These are phyloP conservation scores for Tineola bisselliella DNA, from an alignment of 2,888 invertebrate genomes.

Conservation along the genomic window DNA sequence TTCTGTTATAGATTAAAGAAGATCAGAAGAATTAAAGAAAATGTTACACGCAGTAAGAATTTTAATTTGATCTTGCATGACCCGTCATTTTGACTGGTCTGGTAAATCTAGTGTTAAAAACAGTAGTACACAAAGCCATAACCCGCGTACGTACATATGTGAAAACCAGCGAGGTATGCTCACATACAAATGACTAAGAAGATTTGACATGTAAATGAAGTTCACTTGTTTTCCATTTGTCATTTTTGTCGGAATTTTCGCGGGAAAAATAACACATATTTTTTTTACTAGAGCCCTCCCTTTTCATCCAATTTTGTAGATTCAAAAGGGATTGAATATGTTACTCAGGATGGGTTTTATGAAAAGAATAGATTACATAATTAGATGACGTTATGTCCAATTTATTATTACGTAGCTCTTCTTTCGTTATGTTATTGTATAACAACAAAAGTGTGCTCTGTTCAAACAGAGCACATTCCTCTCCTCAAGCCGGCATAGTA, in stretches of 20 bases:
- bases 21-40: no score
- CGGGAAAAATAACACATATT: not conserved
- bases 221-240: conserved; percentile 3
- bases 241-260: not conserved
- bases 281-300: not conserved
- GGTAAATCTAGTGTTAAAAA: no score
- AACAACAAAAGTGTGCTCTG: no score
- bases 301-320: not conserved
- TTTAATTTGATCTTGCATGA: no score
- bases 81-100: no score
- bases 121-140: not conserved
- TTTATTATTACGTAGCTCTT: no score
- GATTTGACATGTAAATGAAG: conserved; percentile 1
- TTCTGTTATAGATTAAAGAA: no score
- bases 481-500: no score
- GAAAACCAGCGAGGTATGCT: not conserved
- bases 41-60: no score
- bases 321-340: not conserved
- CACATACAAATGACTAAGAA: not conserved
- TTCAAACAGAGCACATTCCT: no score
- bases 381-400: not conserved
- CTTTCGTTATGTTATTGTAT: no score
- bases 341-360: not conserved
- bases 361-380: not conserved
- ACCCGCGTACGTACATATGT: not conserved